Evolutionary conservation across 2,113 vertebrate species (phyloP).

Genomic region (Thryonomys swinderianus): DNA sequence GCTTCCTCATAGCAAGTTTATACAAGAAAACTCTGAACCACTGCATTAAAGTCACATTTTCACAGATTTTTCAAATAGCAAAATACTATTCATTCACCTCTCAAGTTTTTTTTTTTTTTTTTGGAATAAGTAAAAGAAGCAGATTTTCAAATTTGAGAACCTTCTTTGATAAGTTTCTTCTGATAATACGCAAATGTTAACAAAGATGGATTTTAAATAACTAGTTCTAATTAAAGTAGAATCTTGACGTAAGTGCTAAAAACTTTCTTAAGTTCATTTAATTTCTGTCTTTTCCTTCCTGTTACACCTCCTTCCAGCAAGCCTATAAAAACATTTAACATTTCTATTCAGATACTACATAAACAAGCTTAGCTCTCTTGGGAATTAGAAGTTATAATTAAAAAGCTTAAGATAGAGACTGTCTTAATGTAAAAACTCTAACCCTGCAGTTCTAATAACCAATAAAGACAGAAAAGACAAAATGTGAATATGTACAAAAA

Average conservation of each 20-base stretch:
- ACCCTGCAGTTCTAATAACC: constrained; percentile 1
- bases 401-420: constrained; percentile 2
- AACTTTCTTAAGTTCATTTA: not conserved
- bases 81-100: constrained; percentile 64
- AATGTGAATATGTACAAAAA: not conserved
- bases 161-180: not conserved
- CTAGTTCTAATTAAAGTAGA: constrained; percentile 3
- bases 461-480: constrained; percentile 38
- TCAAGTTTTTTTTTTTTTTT: constrained; percentile 5
- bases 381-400: constrained; percentile 38
- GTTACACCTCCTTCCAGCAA: not conserved
- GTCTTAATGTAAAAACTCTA: constrained; percentile 40
- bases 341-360: not conserved
- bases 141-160: constrained; percentile 39
- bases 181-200: constrained; percentile 25
- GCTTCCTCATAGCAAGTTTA: constrained; percentile 42
- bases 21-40: constrained; percentile 33
- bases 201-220: not conserved
- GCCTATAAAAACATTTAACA: not conserved
- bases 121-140: constrained; percentile 27
- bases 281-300: not conserved
- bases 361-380: not conserved
- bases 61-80: constrained; percentile 60
- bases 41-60: constrained; percentile 56
- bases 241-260: not conserved